Percentiles rank a stretch among this genome's conserved stretches.
Evolutionary conservation across 2,113 vertebrate genomes (phyloP).

Genomic region (Lepidothrix coronata): DNA sequence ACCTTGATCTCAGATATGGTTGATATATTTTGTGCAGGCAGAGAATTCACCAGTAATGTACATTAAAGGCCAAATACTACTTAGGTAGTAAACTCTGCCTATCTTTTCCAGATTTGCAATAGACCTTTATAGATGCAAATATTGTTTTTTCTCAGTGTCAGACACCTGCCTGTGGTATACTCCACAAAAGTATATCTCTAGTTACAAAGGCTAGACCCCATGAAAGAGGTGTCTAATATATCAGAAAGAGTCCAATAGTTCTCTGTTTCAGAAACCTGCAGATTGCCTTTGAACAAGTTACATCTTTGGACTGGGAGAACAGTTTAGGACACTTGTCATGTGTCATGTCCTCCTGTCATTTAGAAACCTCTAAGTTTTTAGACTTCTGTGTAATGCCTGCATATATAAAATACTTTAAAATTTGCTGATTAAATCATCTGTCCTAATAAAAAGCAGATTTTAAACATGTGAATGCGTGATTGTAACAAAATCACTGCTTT

Average conservation of each 20-base stretch:
- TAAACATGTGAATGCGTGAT: background rate
- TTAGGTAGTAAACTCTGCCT: background rate
- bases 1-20: background rate
- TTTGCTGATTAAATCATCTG: background rate
- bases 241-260: background rate
- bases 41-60: background rate
- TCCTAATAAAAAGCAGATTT: background rate
- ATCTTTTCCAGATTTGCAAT: background rate
- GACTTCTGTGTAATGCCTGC: background rate
- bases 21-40: background rate
- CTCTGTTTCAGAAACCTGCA: background rate
- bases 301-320: background rate
- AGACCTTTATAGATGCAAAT: background rate
- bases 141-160: background rate
- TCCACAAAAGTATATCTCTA: background rate
- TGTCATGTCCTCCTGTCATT: background rate
- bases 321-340: background rate
- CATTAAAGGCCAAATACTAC: background rate
- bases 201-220: background rate
- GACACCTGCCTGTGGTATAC: background rate
- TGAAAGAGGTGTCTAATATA: background rate
- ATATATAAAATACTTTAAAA: background rate
- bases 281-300: background rate
- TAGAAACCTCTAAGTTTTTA: background rate
- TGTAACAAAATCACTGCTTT: background rate